These are phyloP conservation scores for Sakesphorus luctuosus DNA, from an alignment of 2,113 vertebrate species.

Conservation along the genomic window DNA sequence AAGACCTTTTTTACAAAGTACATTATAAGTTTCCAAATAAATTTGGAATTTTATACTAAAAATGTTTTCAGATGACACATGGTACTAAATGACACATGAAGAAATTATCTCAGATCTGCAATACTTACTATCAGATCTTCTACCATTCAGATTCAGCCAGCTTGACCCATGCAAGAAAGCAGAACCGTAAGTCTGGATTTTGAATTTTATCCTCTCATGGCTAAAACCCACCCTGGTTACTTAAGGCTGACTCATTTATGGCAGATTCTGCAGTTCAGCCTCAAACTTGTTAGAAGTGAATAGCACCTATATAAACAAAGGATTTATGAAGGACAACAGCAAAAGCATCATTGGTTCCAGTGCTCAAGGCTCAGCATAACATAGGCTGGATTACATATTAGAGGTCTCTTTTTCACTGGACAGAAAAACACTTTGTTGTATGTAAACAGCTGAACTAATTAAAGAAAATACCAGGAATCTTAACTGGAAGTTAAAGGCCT, in stretches of 20 bases:
- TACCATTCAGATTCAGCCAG: not conserved
- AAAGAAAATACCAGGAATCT: slow-evolving; percentile 50
- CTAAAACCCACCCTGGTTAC: slow-evolving; percentile 4
- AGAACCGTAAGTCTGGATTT: not conserved
- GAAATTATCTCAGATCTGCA: not conserved
- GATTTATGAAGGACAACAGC: slow-evolving; percentile 31
- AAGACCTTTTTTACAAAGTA: not conserved
- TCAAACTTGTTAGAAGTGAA: slow-evolving; percentile 51
- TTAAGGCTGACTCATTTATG: slow-evolving; percentile 17
- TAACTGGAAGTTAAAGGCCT: slow-evolving; percentile 50
- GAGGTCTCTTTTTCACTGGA: not conserved
- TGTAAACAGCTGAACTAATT: slow-evolving; percentile 60
- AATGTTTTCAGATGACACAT: fast-evolving
- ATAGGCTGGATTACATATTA: not conserved
- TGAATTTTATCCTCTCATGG: not conserved
- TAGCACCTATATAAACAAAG: slow-evolving; percentile 58
- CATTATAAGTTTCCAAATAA: not conserved
- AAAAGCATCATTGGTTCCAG: not conserved
- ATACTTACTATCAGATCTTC: not conserved
- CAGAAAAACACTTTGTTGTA: slow-evolving; percentile 49
- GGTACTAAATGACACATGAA: not conserved
- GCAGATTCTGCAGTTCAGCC: slow-evolving; percentile 29
- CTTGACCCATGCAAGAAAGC: not conserved
- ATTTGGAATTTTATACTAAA: not conserved
- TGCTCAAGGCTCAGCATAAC: not conserved